Conservation (phyloP, 2,888 invertebrate species). For the Ophion slaviceki region DNA sequence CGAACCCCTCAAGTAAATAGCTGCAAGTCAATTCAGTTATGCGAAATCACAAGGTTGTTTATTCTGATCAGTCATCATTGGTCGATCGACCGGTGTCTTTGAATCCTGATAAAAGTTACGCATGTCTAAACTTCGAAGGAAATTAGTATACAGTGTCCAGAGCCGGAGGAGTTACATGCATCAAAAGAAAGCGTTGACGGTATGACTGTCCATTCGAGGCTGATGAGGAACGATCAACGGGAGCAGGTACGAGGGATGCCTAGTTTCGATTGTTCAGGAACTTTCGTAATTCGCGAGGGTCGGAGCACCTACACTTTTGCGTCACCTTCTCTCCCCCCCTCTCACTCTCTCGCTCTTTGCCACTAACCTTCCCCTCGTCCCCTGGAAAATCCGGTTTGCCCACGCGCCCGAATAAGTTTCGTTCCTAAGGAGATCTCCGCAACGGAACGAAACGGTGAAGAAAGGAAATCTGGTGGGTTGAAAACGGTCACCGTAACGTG, state of each 20-base stretch:
- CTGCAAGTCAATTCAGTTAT: too few species aligned
- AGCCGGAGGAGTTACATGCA: too few species aligned
- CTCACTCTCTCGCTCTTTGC: not conserved
- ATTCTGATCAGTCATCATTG: too few species aligned
- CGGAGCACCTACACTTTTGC: not conserved
- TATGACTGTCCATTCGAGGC: not conserved
- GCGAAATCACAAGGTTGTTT: too few species aligned
- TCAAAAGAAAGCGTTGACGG: too few species aligned
- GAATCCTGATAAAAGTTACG: too few species aligned
- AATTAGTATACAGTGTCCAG: too few species aligned
- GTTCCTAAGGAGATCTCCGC: slow-evolving; percentile 8
- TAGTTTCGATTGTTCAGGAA: slow-evolving; percentile 24
- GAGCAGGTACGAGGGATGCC: not conserved
- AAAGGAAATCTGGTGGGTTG: slow-evolving; percentile 46
- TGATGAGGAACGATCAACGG: not conserved
- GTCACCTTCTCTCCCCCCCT: not conserved
- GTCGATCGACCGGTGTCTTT: too few species aligned
- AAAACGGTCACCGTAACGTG: slow-evolving; percentile 17
- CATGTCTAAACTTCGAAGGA: too few species aligned
- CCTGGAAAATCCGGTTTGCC: slow-evolving; percentile 43
- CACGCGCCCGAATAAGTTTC: slow-evolving; percentile 46
- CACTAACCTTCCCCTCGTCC: not conserved
- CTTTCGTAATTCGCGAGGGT: slow-evolving; percentile 32
- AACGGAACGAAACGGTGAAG: slow-evolving; percentile 44
- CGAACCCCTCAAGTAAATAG: too few species aligned